A percentile compares a stretch with the other conserved stretches of the same genome.
phyloP scores from a whole-genome alignment of 2,113 vertebrate species.

The Cisticola juncidis region DNA sequence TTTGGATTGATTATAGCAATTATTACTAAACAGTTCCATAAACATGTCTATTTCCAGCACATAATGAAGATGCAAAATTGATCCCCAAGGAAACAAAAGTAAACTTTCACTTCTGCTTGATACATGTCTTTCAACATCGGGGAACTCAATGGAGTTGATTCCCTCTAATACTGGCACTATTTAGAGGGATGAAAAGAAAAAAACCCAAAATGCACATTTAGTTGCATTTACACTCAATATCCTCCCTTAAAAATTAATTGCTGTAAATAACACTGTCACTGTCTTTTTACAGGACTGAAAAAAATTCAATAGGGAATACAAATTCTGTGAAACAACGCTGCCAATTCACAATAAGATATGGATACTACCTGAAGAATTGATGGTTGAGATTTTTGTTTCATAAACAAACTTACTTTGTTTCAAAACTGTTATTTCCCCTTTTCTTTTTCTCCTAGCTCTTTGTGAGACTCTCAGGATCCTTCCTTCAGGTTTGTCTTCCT shows the following conservation, averaged over 20 bases:
- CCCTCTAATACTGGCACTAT: not conserved
- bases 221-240: not conserved
- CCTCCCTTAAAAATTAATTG: not conserved
- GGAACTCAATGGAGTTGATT: not conserved
- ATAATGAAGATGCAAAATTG: slow-evolving; percentile 4
- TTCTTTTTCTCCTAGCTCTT: slow-evolving; percentile 81
- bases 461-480: slow-evolving; percentile 79
- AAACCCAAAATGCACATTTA: not conserved
- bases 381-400: not conserved
- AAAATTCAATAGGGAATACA: not conserved
- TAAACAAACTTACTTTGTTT: slow-evolving; percentile 79
- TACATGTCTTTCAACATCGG: not conserved
- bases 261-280: not conserved
- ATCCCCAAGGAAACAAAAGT: slow-evolving; percentile 24
- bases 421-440: slow-evolving; percentile 77
- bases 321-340: not conserved
- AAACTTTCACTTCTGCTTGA: slow-evolving; percentile 12
- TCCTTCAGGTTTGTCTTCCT: slow-evolving; percentile 84
- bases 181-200: not conserved
- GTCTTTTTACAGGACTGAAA: not conserved
- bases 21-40: slow-evolving; percentile 42
- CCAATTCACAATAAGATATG: not conserved
- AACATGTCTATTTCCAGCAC: slow-evolving; percentile 10
- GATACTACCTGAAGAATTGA: not conserved
- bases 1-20: slow-evolving; percentile 40